Base-by-base conservation (phyloP, 2,797 vertebrate genomes). In the Esox lucius region DNA sequence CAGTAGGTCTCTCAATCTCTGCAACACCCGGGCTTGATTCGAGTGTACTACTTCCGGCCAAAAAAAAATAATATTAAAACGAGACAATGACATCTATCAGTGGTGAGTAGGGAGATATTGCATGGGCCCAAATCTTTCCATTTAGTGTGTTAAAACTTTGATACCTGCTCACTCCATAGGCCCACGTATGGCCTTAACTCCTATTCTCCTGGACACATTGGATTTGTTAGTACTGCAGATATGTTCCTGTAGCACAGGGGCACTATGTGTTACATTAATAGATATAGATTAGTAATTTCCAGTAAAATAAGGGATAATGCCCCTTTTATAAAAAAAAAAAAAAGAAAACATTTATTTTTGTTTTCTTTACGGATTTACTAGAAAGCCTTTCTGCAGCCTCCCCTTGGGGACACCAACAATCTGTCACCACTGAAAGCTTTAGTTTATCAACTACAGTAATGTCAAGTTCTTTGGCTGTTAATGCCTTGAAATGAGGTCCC, bases 11-110 rank as follows among this genome's bases (percentile, higher is more conserved):
- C 85, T 78, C 76, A 77, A 87, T 87, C 81, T 88, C 87, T 90
- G 91, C 90, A 90, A 90, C 87, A 88, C 85, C 87, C 89, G 90
- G 94, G 90, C 91, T 91, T 90, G 87, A 90, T 89, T 91, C 89
- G 5, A 92, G 92, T 92, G 92, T 91, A 91, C 90, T 87, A 91
- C 90, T 90, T 81, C 87, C 82, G 86, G n/a, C n/a, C n/a, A n/a
- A n/a, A 78, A 86, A 85, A 81, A 84, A 85, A 90, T 3, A 90
- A 87, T 79, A 81, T 84, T 80, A 78, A 87, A 81, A 90, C 86
- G 87, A 87, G 83, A 83, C 84, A 87, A 91, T 79, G 78, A 42
- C 26, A 68, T 53, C 70, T 68, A 77, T 88, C 35, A 33, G 85
- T 82, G 85, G 79, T 26, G 79, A 84, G 71, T 71, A 73, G 51